A percentile compares a stretch with the other conserved stretches of the same genome.
Evolutionary conservation across 2,888 invertebrate genomes (phyloP).

Genomic region (Phortica magna): DNA sequence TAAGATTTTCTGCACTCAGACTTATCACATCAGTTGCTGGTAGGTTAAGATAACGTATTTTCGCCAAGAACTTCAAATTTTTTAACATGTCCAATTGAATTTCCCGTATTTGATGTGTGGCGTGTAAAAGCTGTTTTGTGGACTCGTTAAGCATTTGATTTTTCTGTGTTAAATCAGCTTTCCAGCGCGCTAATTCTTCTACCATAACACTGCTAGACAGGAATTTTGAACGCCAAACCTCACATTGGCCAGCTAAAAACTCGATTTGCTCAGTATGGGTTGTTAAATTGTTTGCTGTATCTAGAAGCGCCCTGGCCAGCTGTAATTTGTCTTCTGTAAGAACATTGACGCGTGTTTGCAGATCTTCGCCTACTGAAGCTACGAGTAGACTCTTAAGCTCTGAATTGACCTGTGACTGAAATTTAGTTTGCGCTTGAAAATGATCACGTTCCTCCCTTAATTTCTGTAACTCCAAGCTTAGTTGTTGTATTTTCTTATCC

Average conservation of each 20-base stretch:
- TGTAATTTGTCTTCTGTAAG: constrained; percentile 95
- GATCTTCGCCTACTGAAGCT: constrained; percentile 96
- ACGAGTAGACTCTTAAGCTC: constrained; percentile 95
- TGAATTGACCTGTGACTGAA: constrained; percentile 92
- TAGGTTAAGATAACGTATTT: constrained; percentile 74
- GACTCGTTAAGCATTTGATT: constrained; percentile 75
- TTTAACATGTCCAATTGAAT: constrained; percentile 76
- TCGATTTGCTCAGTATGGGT: constrained; percentile 96
- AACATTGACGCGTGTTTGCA: constrained; percentile 92
- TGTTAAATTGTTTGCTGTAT: constrained; percentile 90
- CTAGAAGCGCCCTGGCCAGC: constrained; percentile 89
- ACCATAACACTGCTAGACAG: constrained; percentile 96
- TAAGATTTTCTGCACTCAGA: constrained; percentile 76
- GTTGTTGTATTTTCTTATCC: constrained; percentile 50
- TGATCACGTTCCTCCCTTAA: constrained; percentile 84
- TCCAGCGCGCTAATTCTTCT: constrained; percentile 93
- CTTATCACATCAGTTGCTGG: constrained; percentile 75
- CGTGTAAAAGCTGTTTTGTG: constrained; percentile 73
- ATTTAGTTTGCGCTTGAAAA: constrained; percentile 89
- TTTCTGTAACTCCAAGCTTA: constrained; percentile 72
- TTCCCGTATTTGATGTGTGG: constrained; percentile 77
- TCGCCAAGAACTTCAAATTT: constrained; percentile 76
- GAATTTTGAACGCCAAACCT: constrained; percentile 98
- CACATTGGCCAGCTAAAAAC: constrained; percentile 94
- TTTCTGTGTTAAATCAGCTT: constrained; percentile 85